phyloP scores from a whole-genome alignment of 1,140 invertebrate genomes.

The Psix sp. region DNA sequence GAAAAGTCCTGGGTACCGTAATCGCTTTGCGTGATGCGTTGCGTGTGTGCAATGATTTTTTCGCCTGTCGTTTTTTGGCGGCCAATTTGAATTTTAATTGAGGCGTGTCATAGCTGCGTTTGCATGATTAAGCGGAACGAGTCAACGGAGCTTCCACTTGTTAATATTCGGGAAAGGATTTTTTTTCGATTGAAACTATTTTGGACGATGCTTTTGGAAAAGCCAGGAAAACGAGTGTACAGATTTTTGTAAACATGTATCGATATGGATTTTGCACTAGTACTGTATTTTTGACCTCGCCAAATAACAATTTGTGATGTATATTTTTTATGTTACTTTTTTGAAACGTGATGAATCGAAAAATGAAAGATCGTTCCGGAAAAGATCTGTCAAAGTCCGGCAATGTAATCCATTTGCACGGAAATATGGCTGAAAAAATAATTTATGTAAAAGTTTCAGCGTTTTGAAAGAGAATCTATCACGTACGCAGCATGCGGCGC shows the following conservation, averaged over 20 bases:
- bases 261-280: no score
- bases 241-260: no score
- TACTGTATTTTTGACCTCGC: no score
- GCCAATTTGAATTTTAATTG: constrained; percentile 30
- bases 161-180: neutral
- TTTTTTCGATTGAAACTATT: no score
- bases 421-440: constrained; percentile 25
- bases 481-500: constrained; percentile 17
- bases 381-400: constrained; percentile 17
- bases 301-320: no score
- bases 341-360: constrained; percentile 12
- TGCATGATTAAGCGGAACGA: neutral
- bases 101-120: constrained; percentile 1
- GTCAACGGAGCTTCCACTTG: neutral
- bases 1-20: constrained; percentile 30
- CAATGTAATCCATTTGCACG: constrained; percentile 23
- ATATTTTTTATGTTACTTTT: no score
- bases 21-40: constrained; percentile 16
- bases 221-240: no score
- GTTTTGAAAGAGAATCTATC: constrained; percentile 40
- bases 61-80: neutral
- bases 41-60: constrained; percentile 4
- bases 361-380: constrained; percentile 19
- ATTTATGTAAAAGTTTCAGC: constrained; percentile 41
- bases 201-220: no score